These are phyloP conservation scores for Lutjanus campechanus DNA, from an alignment of 2,797 vertebrate genomes.

Conservation along the genomic window DNA sequence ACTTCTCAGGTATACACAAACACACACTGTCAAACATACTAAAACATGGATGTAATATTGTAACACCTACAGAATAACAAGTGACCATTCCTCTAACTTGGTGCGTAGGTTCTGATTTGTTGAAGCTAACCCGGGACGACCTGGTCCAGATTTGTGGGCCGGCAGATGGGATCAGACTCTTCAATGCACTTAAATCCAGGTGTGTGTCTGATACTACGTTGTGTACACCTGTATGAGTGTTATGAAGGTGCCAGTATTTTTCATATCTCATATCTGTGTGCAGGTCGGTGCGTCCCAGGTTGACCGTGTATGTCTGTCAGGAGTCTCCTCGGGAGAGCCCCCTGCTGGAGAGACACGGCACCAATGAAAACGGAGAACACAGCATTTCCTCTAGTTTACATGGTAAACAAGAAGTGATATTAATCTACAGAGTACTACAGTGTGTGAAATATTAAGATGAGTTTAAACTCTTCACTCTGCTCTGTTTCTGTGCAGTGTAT, in stretches of 20 bases:
- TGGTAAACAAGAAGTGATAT: slow-evolving; percentile 79
- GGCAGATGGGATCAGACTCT: slow-evolving; percentile 95
- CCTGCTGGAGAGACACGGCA: slow-evolving; percentile 87
- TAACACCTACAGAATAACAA: neutral
- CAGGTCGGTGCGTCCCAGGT: slow-evolving; percentile 93
- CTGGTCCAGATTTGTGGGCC: slow-evolving; percentile 96
- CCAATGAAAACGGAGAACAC: slow-evolving; percentile 87
- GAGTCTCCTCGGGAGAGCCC: slow-evolving; percentile 84
- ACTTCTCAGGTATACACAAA: slow-evolving; percentile 91
- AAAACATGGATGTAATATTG: neutral
- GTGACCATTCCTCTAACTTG: neutral
- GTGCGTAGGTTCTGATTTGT: slow-evolving; percentile 92
- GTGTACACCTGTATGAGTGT: neutral
- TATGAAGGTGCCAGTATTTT: neutral
- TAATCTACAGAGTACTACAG: no score
- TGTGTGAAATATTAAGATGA: slow-evolving; percentile 2
- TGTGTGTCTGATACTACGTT: slow-evolving; percentile 56
- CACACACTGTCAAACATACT: neutral
- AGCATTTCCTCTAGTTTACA: slow-evolving; percentile 88
- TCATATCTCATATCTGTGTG: slow-evolving; percentile 29
- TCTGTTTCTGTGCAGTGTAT: slow-evolving; percentile 85
- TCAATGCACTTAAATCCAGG: slow-evolving; percentile 96
- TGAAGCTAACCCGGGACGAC: slow-evolving; percentile 95
- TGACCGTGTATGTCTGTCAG: slow-evolving; percentile 96
- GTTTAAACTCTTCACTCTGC: neutral